Evolutionary conservation across 2,888 invertebrate genomes (phyloP), one percentile per base, ranked within the genome.

Genomic region (Zygaena filipendulae): DNA sequence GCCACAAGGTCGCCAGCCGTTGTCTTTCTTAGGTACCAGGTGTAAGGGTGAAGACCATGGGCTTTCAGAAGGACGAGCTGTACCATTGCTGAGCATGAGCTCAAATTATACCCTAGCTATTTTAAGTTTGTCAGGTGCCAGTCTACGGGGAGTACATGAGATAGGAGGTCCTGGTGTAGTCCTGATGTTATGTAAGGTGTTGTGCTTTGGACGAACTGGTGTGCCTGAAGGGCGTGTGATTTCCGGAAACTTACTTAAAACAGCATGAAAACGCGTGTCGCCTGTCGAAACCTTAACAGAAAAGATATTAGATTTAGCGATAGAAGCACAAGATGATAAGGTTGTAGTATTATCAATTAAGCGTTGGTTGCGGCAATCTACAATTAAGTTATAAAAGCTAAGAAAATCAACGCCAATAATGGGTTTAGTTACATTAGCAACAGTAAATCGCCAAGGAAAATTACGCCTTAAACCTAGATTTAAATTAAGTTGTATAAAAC

Each of bases 341-440:
- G 27, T 27, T 6, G 45, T 46, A 3, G 13, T 23, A 10, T 19
- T 29, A 12, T 44, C 42, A 1, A 49, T 19, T 1, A 60, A 18
- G 0, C 40, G 33, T 4, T 35, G 25, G 8, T 49, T 42, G 2
- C 36, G 27, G 1, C 45, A 13, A 25, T 59, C 55, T 2, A 55
- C 49, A 2, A 59, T 33, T 0, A 62, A 33, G 8, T 44, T 40
- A 25, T 40, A 58, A 27, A 47, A 40, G 1, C 21, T 23, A 7
- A 59, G 30, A 29, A 62, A 55, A 38, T 58, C 54, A 1, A 43
- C 51, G 2, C 55, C 52, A 11, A 59, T 54, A 6, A 60, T 22
- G 6, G 22, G 11, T 8, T 12, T 22, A 4, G 22, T 22, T 6
- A 22, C 22, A 12, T 22, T 12, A 1, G 22, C 22, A 2, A 22